Base-by-base conservation (phyloP, 2,113 vertebrate genomes). In the Forbesichthys papilliferus region DNA sequence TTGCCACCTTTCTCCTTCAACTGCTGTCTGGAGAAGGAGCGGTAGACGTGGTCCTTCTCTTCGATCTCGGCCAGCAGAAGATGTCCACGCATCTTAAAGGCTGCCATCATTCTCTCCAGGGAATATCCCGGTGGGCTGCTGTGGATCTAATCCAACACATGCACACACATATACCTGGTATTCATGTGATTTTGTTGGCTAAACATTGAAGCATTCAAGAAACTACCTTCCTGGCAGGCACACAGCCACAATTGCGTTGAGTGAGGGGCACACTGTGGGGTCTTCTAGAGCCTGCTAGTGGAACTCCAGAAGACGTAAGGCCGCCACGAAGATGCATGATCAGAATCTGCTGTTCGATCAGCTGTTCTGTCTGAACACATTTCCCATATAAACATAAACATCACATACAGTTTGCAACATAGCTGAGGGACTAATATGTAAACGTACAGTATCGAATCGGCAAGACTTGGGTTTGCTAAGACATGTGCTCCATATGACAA, bases 321-420 rank as follows among this genome's bases (percentile, higher is more conserved):
- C 94, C 86, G 63, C 88, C 64, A 69, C 88, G 93, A 73, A 96
- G 91, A 34, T 89, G 91, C 73, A 92, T 87, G 74, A 96, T 93
- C 71, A 94, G 69, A 71, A 96, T 89, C 79, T 95, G 94, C 74
- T 95, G 94, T 74, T 95, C 93, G 86, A 95, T 93, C 84, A 98
- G 90, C 82, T 95, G 94, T 79, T 96, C 95, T 67, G 87, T 94
- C 96, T 98, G 80, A 80, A 69, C 54, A 34, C 55, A 86, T 16
- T 55, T 33, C 73, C 64, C 49, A 11, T 3, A 64, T 1, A 33
- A 55, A 13, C 20, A 3, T 16, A 61, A 16, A 47, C 7, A 36
- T 0, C 34, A 36, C 9, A 11, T 33, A 56, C 7, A 27, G 27
- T 27, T 27, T 27, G 27, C 27, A 20, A 48, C 27, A 9, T 14